These are phyloP conservation scores for Leucania comma DNA, from an alignment of 2,888 invertebrate genomes.

Conservation along the genomic window DNA sequence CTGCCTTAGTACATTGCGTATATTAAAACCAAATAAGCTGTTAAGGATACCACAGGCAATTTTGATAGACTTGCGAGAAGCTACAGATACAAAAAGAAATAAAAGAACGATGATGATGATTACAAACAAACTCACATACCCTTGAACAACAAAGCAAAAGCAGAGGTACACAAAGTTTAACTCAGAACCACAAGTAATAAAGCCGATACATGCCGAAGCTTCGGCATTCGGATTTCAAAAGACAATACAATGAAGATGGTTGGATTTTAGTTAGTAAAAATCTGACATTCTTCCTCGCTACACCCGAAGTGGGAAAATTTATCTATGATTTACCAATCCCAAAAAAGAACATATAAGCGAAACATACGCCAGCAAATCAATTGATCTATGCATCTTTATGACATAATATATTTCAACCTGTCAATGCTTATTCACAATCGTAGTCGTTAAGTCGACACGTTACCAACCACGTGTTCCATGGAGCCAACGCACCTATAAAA, in stretches of 20 bases:
- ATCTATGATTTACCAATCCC: too few species aligned
- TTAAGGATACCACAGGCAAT: too few species aligned
- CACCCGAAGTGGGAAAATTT: too few species aligned
- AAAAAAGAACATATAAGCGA: neutral
- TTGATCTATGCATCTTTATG: conserved; percentile 24
- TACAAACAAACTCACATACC: neutral
- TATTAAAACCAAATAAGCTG: too few species aligned
- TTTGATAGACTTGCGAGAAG: neutral
- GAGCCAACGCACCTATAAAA: conserved; percentile 38
- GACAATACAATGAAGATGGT: too few species aligned
- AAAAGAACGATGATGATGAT: neutral
- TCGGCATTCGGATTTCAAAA: too few species aligned
- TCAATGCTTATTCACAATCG: conserved; percentile 36
- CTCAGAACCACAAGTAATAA: neutral
- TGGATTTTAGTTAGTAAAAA: too few species aligned
- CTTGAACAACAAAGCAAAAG: neutral
- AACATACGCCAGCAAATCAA: conserved; percentile 10
- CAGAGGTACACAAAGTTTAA: neutral
- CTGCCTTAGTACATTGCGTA: neutral
- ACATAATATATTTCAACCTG: conserved; percentile 44
- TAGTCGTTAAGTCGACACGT: conserved; percentile 37
- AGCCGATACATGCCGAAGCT: too few species aligned
- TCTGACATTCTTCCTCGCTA: too few species aligned
- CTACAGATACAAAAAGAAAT: too few species aligned
- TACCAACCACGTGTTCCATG: conserved; percentile 26